A percentile compares a stretch with the other conserved stretches of the same genome.
These are phyloP conservation scores for Lateolabrax maculatus DNA, from an alignment of 2,797 vertebrate genomes.

Conservation along the genomic window DNA sequence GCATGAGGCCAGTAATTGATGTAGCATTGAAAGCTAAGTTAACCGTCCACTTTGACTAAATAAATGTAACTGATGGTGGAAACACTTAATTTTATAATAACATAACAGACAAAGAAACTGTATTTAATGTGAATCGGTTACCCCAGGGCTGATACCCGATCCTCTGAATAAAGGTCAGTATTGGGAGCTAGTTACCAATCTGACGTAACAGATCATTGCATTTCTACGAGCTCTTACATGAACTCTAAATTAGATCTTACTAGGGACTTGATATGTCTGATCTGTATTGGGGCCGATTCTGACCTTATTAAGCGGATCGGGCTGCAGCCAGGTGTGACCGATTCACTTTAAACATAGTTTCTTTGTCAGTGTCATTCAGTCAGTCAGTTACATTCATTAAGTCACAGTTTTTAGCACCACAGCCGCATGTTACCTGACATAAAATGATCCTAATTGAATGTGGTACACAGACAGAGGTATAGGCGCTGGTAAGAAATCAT, in stretches of 20 bases:
- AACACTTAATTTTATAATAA: not conserved
- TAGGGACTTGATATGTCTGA: not conserved
- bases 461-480: not conserved
- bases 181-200: not conserved
- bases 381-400: not conserved
- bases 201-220: accelerated
- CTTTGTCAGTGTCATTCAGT: not conserved
- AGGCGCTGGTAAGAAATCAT: not conserved
- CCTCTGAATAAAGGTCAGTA: too few species aligned
- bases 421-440: not conserved
- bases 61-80: not conserved
- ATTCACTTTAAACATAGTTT: not conserved
- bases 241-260: not conserved
- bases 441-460: not conserved
- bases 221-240: not conserved
- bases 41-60: not conserved
- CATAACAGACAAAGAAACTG: not conserved
- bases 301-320: not conserved
- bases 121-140: not conserved
- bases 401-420: not conserved
- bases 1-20: not conserved
- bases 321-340: not conserved
- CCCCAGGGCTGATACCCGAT: not conserved
- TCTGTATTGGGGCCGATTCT: not conserved
- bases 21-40: not conserved